Evolutionary conservation across 2,113 vertebrate genomes (phyloP).

Genomic region (Caranx ignobilis): DNA sequence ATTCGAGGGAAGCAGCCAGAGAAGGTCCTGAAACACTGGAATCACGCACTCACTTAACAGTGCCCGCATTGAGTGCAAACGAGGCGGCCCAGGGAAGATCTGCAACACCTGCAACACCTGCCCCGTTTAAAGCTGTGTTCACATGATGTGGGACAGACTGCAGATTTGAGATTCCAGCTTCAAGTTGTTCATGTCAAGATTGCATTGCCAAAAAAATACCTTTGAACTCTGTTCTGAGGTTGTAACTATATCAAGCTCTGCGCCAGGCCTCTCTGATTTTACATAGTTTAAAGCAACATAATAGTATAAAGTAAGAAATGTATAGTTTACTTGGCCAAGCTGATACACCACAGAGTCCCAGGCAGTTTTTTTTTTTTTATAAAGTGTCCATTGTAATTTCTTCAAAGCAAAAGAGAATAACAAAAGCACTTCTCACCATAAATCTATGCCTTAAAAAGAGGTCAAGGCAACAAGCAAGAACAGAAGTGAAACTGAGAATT

Average conservation of each 20-base stretch:
- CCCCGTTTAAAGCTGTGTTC: slow-evolving; percentile 32
- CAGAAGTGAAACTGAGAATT: too few species aligned
- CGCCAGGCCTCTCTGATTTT: slow-evolving; percentile 22
- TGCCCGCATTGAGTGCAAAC: slow-evolving; percentile 70
- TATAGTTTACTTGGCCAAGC: background rate
- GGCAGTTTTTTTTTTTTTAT: too few species aligned
- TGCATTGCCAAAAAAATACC: slow-evolving; percentile 40
- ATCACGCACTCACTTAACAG: slow-evolving; percentile 74
- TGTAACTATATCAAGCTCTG: slow-evolving; percentile 21
- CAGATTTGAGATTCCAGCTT: slow-evolving; percentile 37
- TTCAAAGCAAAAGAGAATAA: too few species aligned
- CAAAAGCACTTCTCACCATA: too few species aligned
- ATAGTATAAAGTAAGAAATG: slow-evolving; percentile 10
- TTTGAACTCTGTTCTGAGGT: slow-evolving; percentile 43
- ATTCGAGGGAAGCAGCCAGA: slow-evolving; percentile 59
- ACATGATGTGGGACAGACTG: slow-evolving; percentile 38
- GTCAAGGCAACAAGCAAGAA: too few species aligned
- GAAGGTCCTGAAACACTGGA: slow-evolving; percentile 63
- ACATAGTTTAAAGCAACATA: slow-evolving; percentile 14
- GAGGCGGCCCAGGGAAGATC: slow-evolving; percentile 55
- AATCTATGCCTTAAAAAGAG: too few species aligned
- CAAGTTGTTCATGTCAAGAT: slow-evolving; percentile 28
- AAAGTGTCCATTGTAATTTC: too few species aligned
- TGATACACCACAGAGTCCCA: too few species aligned
- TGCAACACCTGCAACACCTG: slow-evolving; percentile 81